A percentile compares a stretch with the other conserved stretches of the same genome.
Evolutionary conservation across 2,797 vertebrate species (phyloP).

Genomic region (Anguilla obscura): DNA sequence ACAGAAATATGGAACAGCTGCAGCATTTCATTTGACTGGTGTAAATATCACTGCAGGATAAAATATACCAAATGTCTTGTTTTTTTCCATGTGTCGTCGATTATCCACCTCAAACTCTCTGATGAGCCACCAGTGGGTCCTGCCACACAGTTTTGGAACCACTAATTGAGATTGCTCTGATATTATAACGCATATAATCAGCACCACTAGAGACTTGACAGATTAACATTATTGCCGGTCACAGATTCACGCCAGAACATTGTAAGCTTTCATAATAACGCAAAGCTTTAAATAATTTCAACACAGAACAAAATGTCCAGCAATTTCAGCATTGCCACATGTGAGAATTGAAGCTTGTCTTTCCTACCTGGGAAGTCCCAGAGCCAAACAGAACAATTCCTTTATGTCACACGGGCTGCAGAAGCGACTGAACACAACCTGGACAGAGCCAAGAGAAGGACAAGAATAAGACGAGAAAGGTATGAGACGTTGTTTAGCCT

Average conservation of each 20-base stretch:
- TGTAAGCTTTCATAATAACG: neutral
- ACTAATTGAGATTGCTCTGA: neutral
- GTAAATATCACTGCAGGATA: neutral
- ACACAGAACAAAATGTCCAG: neutral
- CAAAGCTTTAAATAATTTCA: neutral
- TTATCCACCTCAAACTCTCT: neutral
- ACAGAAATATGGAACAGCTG: neutral
- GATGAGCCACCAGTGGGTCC: neutral
- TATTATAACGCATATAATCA: neutral
- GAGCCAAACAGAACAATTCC: slow-evolving; percentile 90
- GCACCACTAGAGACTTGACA: neutral
- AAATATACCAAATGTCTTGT: neutral
- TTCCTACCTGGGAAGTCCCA: slow-evolving; percentile 85
- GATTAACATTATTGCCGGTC: neutral
- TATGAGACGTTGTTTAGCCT: neutral
- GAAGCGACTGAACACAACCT: slow-evolving; percentile 76
- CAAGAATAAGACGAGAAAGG: neutral
- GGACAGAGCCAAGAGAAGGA: slow-evolving; percentile 16
- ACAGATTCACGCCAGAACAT: neutral
- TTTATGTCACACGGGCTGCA: slow-evolving; percentile 92
- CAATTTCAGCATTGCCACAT: neutral
- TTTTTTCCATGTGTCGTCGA: neutral
- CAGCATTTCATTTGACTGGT: neutral
- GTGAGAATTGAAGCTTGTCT: neutral
- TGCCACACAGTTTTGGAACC: too few species aligned